Evolutionary conservation across 2,888 invertebrate species (phyloP).

Genomic region (Aquatica leii): DNA sequence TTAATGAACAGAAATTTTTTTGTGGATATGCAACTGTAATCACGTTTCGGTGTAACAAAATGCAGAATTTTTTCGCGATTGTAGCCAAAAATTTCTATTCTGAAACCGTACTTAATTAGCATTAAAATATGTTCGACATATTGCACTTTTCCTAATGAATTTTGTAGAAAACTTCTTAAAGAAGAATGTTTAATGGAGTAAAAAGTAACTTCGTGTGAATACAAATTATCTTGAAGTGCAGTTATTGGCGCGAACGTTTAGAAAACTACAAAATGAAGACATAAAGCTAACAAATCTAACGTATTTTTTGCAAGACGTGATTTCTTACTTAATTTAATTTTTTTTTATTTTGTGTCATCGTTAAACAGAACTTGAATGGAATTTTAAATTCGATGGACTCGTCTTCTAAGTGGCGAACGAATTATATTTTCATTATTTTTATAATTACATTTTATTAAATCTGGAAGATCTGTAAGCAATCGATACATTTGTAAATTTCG

Average conservation of each 20-base stretch:
- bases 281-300: slow-evolving; percentile 31
- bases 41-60: too few relatives aligned
- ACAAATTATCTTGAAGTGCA: slow-evolving; percentile 1
- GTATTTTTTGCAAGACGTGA: slow-evolving; percentile 24
- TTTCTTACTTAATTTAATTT: slow-evolving; percentile 26
- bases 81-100: too few relatives aligned
- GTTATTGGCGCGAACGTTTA: slow-evolving; percentile 8
- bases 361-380: slow-evolving; percentile 21
- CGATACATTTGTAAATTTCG: too few relatives aligned
- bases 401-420: background rate
- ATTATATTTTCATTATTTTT: background rate
- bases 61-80: too few relatives aligned
- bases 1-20: too few relatives aligned
- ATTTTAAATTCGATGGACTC: slow-evolving; percentile 22
- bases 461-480: too few relatives aligned
- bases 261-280: slow-evolving; percentile 28
- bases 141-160: background rate
- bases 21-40: too few relatives aligned
- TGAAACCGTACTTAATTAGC: too few relatives aligned
- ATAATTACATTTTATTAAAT: too few relatives aligned
- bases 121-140: too few relatives aligned
- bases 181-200: slow-evolving; percentile 9
- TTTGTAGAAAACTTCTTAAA: background rate
- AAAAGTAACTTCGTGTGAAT: background rate
- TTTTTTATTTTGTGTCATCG: slow-evolving; percentile 19